A percentile compares a stretch with the other conserved stretches of the same genome.
These are phyloP conservation scores for Vanessa atalanta DNA, from an alignment of 1,140 invertebrate genomes.

Conservation along the genomic window DNA sequence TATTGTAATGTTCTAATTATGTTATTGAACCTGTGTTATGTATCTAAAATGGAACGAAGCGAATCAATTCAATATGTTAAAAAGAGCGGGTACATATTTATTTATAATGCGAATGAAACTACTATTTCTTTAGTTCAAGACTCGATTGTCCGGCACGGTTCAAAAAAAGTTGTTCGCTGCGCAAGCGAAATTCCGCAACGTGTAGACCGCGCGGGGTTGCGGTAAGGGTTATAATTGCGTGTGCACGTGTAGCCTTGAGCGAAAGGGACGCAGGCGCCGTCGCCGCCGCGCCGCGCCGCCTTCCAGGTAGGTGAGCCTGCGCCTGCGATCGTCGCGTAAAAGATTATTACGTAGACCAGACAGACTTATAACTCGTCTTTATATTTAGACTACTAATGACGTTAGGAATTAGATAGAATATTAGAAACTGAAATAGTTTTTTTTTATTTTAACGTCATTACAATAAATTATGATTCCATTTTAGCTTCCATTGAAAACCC, in stretches of 20 bases:
- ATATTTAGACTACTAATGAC: no score
- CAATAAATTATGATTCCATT: no score
- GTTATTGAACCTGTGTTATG: not conserved
- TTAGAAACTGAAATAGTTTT: no score
- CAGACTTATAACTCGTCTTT: not conserved
- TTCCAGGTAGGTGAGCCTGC: conserved; percentile 60
- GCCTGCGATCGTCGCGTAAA: conserved; percentile 43
- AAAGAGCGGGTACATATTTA: conserved; percentile 16
- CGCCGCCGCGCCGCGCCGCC: conserved; percentile 62
- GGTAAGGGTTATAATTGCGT: conserved; percentile 49
- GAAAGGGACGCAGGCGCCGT: conserved; percentile 70
- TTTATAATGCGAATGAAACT: conserved; percentile 36
- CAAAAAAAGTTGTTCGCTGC: conserved; percentile 47
- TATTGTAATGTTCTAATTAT: not conserved
- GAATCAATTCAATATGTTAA: conserved; percentile 14
- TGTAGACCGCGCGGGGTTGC: not conserved
- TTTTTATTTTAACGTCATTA: no score
- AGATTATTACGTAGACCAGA: conserved; percentile 48
- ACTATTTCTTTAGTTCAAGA: conserved; percentile 46
- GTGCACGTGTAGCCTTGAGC: conserved; percentile 61
- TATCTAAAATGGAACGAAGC: conserved; percentile 9
- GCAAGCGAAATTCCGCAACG: conserved; percentile 37
- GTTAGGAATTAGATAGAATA: no score
- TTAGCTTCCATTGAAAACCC: no score
- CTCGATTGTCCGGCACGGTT: conserved; percentile 55